phyloP scores from a whole-genome alignment of 2,113 vertebrate genomes.

The Poicephalus gulielmi region DNA sequence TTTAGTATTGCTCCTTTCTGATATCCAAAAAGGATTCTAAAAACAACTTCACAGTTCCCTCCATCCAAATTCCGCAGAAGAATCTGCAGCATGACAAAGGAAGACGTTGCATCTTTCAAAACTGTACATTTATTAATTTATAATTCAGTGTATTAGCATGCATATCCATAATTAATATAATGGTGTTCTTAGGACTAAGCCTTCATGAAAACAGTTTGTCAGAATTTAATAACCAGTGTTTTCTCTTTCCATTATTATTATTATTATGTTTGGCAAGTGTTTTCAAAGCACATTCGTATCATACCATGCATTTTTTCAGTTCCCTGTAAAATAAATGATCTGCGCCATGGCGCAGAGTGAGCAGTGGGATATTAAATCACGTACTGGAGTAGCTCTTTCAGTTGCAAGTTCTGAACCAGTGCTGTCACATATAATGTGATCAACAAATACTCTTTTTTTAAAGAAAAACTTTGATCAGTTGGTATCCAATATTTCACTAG shows the following conservation, averaged over 20 bases:
- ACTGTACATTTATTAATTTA: not conserved
- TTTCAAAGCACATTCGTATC: not conserved
- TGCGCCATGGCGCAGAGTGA: not conserved
- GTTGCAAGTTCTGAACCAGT: not conserved
- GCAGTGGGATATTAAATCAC: not conserved
- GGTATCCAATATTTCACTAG: not conserved
- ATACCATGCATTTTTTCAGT: not conserved
- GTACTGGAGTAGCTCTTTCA: not conserved
- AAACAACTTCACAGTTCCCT: not conserved
- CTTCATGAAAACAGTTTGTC: not conserved
- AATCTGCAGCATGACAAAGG: not conserved
- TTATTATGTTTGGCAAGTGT: not conserved
- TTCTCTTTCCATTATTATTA: not conserved
- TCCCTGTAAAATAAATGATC: not conserved
- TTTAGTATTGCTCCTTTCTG: not conserved
- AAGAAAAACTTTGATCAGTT: not conserved
- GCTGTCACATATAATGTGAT: not conserved
- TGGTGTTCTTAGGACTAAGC: not conserved
- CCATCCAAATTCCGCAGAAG: not conserved
- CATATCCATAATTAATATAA: not conserved
- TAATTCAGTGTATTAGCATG: not conserved
- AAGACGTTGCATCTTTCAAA: not conserved
- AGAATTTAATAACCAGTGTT: not conserved
- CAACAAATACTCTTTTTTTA: not conserved
- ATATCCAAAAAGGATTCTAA: not conserved